A percentile compares a stretch with the other conserved stretches of the same genome.
phyloP scores from a whole-genome alignment of 2,113 vertebrate genomes.

The Phoenicopterus ruber region DNA sequence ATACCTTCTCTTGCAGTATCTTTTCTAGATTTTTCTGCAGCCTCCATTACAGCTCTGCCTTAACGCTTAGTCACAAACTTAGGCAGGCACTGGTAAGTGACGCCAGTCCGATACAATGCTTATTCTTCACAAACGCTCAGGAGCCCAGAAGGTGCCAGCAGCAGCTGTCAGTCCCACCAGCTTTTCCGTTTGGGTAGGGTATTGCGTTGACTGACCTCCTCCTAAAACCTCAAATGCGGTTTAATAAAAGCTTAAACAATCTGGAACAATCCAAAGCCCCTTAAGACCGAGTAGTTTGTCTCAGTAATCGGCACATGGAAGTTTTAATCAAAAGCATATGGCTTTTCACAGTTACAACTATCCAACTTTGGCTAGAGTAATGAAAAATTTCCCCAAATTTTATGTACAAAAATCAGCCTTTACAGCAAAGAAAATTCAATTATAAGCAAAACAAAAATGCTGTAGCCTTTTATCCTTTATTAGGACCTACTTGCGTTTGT shows the following conservation, averaged over 20 bases:
- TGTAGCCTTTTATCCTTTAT: background rate
- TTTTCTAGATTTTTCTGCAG: background rate
- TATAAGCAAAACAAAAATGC: background rate
- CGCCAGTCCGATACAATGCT: background rate
- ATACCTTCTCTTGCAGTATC: background rate
- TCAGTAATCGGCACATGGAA: background rate
- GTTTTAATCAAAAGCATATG: slow-evolving; percentile 21
- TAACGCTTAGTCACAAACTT: background rate
- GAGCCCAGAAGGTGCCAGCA: background rate
- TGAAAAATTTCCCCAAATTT: background rate
- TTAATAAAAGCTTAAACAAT: background rate
- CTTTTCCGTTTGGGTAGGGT: background rate
- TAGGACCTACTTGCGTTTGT: background rate
- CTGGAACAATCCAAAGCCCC: background rate
- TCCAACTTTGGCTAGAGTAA: background rate
- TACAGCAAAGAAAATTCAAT: background rate
- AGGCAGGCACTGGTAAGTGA: background rate
- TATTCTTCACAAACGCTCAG: background rate
- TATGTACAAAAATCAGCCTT: background rate
- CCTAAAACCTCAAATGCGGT: background rate
- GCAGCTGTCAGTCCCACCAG: background rate
- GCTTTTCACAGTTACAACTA: slow-evolving; percentile 12
- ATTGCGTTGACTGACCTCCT: background rate
- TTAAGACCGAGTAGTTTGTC: background rate
- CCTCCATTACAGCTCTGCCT: background rate